These are phyloP conservation scores for Ctenopoma multispine DNA, from an alignment of 2,797 vertebrate species.

Conservation along the genomic window DNA sequence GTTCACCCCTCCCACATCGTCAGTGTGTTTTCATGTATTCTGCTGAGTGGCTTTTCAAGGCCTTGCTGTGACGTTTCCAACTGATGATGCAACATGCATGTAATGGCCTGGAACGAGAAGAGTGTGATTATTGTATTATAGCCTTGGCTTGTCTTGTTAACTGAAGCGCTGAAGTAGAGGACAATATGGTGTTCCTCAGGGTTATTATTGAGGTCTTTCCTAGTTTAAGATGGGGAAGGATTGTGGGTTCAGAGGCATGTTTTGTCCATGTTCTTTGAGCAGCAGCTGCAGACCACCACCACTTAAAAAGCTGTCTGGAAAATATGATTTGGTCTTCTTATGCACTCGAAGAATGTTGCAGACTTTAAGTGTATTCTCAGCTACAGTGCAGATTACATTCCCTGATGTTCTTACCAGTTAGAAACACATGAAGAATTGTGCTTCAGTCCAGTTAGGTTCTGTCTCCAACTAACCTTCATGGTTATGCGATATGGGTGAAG, in stretches of 20 bases:
- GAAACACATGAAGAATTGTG: background rate
- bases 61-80: constrained; percentile 36
- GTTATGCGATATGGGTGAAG: background rate
- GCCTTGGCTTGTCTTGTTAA: constrained; percentile 34
- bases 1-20: background rate
- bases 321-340: constrained; percentile 9
- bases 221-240: constrained; percentile 18
- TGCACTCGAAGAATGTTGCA: background rate
- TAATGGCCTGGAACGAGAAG: constrained; percentile 32
- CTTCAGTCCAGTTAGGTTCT: background rate
- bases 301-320: constrained; percentile 13
- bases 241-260: constrained; percentile 36
- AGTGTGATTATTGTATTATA: constrained; percentile 14
- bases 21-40: constrained; percentile 12
- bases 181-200: background rate
- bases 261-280: constrained; percentile 26
- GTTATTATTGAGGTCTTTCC: constrained; percentile 24
- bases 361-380: background rate
- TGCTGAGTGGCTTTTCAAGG: constrained; percentile 15
- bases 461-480: too few relatives aligned
- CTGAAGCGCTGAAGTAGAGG: constrained; percentile 5
- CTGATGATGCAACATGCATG: constrained; percentile 55
- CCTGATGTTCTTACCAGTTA: background rate
- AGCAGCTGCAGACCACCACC: constrained; percentile 4
- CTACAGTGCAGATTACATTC: background rate